Evolutionary conservation across 2,888 invertebrate genomes (phyloP).

Genomic region (Drosophila fungiperda): DNA sequence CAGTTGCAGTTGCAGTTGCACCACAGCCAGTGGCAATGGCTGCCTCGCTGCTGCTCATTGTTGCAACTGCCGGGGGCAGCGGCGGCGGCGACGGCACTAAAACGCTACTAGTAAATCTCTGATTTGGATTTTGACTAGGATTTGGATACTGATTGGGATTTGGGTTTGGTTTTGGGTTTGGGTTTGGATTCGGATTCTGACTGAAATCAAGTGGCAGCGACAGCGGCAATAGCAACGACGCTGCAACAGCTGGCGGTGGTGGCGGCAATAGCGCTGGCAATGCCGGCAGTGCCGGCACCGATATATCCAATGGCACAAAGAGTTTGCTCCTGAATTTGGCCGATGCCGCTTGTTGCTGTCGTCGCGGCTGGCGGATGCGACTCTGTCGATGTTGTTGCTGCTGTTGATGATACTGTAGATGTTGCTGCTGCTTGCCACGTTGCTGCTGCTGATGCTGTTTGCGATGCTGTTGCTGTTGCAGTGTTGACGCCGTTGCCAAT

Average conservation of each 20-base stretch:
- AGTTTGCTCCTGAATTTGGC: slow-evolving; percentile 59
- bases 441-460: slow-evolving; percentile 45
- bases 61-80: slow-evolving; percentile 28
- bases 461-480: slow-evolving; percentile 34
- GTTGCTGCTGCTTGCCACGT: slow-evolving; percentile 46
- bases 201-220: slow-evolving; percentile 67
- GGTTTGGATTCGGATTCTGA: slow-evolving; percentile 34
- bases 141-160: slow-evolving; percentile 19
- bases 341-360: slow-evolving; percentile 28
- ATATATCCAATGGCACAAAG: slow-evolving; percentile 64
- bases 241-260: slow-evolving; percentile 13
- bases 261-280: slow-evolving; percentile 14
- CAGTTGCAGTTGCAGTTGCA: slow-evolving; percentile 1
- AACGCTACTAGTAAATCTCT: not conserved
- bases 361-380: slow-evolving; percentile 50
- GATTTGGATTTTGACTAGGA: slow-evolving; percentile 12
- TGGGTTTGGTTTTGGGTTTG: slow-evolving; percentile 2
- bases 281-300: slow-evolving; percentile 59
- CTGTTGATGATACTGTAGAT: slow-evolving; percentile 38
- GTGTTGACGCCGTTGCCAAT: slow-evolving; percentile 36
- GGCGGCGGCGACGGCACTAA: slow-evolving; percentile 10
- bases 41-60: slow-evolving; percentile 27
- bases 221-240: slow-evolving; percentile 52
- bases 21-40: slow-evolving; percentile 17
- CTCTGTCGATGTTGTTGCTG: slow-evolving; percentile 45